phyloP scores from a whole-genome alignment of 1,140 invertebrate species.

The Magallana angulata region DNA sequence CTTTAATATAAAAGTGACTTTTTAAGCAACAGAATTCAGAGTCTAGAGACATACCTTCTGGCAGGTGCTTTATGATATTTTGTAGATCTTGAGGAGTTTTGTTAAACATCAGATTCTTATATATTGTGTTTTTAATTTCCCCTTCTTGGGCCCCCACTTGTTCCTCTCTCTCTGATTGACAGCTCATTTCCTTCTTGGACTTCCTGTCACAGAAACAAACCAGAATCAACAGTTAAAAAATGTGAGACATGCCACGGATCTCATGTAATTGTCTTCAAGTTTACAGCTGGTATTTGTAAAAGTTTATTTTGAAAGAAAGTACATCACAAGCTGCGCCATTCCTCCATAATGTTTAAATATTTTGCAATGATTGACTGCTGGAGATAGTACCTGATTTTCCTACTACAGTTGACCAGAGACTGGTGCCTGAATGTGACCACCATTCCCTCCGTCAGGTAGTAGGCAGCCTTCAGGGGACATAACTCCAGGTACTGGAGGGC shows the following conservation, averaged over 20 bases:
- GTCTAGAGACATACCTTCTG: slow-evolving; percentile 6
- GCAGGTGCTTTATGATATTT: slow-evolving; percentile 44
- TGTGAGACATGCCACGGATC: too few species aligned
- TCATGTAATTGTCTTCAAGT: too few species aligned
- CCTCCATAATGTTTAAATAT: too few species aligned
- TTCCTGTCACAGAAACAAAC: not conserved
- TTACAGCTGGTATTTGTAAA: too few species aligned
- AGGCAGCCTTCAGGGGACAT: slow-evolving; percentile 61
- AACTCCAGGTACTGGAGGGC: slow-evolving; percentile 61
- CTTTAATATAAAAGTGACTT: too few species aligned
- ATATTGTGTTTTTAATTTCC: slow-evolving; percentile 4
- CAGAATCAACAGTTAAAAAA: too few species aligned
- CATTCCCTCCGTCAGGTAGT: slow-evolving; percentile 66
- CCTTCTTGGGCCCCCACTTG: not conserved
- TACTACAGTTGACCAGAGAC: slow-evolving; percentile 57
- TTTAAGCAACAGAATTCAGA: too few species aligned
- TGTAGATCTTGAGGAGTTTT: slow-evolving; percentile 41
- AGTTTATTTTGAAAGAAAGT: too few species aligned
- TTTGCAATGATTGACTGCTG: too few species aligned
- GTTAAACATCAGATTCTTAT: slow-evolving; percentile 42
- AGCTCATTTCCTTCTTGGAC: not conserved
- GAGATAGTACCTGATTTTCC: slow-evolving; percentile 67
- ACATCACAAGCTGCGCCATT: too few species aligned
- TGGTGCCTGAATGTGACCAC: slow-evolving; percentile 72
- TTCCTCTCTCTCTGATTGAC: not conserved